phyloP scores from a whole-genome alignment of 2,888 invertebrate species.

The Willowsia nigromaculata region DNA sequence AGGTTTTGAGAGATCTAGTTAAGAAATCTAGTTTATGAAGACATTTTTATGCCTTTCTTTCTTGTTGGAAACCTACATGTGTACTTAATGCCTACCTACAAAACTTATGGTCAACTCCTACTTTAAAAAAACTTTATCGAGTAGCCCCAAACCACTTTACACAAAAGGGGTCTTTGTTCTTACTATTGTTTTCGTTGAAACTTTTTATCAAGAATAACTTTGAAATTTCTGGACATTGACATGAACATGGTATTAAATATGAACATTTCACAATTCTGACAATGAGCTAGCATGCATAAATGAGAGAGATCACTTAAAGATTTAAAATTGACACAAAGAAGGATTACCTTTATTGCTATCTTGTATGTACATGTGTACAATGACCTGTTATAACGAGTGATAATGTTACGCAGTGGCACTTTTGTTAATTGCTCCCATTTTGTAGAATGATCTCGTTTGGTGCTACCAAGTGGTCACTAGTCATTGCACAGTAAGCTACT shows the following conservation, averaged over 20 bases:
- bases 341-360: slow-evolving; percentile 37
- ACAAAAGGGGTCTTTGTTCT: background rate
- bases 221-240: background rate
- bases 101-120: slow-evolving; percentile 16
- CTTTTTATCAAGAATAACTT: background rate
- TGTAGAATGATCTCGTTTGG: slow-evolving; percentile 27
- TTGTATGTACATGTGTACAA: slow-evolving; percentile 1
- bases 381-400: slow-evolving; percentile 7
- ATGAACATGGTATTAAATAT: background rate
- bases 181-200: background rate
- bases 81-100: no score
- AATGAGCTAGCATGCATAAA: background rate
- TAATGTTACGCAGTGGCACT: slow-evolving; percentile 43
- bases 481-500: background rate
- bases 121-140: background rate
- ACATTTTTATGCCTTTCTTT: slow-evolving; percentile 36
- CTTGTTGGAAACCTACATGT: background rate
- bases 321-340: slow-evolving; percentile 42
- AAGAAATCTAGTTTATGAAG: slow-evolving; percentile 39
- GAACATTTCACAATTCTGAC: background rate
- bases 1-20: slow-evolving; percentile 2
- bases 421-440: slow-evolving; percentile 60
- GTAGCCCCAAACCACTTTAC: background rate
- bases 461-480: slow-evolving; percentile 10
- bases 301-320: background rate